Evolutionary conservation across 2,888 invertebrate species (phyloP), one percentile per base, ranked within the genome.

Genomic region (Pemphredon lugubris): DNA sequence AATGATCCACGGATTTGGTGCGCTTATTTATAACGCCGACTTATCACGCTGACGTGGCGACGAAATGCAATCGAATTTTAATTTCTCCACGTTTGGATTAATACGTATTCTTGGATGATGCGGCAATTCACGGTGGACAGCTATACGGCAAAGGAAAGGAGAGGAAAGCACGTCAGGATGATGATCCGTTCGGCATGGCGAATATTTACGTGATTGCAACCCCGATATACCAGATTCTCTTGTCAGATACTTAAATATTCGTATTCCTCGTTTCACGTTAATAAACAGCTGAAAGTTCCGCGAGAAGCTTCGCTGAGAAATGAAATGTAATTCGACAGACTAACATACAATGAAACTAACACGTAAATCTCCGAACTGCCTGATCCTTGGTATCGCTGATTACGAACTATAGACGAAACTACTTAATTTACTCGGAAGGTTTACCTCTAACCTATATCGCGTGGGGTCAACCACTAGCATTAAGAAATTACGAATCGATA

Each of bases 141-240:
- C 13, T 13, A n/a, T n/a, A n/a, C n/a, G n/a, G n/a, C 30, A 6
- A 11, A 37, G 20, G 13, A 53, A 53, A 21, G 34, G 26, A 9
- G 44, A 7, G n/a, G 34, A 44, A 57, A 16, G 6, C 16, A 16
- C 9, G 7, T n/a, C n/a, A n/a, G 16, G 18, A 16, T 16, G 18
- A 40, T 40, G 40, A 20, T 20, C 11, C n/a, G 21, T 11, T n/a
- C 20, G 14, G 21, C 42, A 32, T 42, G 21, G 20, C 14, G 16
- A 55, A 32, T 32, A 13, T 23, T 39, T 51, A 39, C 13, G 20
- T 4, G 7, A 9, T 42, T 2, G 54, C 32, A 30, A 32, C 30
- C n/a, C 18, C 42, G 42, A 54, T 30, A 42, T 16, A 40, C 14
- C 21, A 2, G 13, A 34, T 32, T 13, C 34, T 14, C 37, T 23